Conservation (phyloP, 2,113 vertebrate species). For the Haemorhous mexicanus region DNA sequence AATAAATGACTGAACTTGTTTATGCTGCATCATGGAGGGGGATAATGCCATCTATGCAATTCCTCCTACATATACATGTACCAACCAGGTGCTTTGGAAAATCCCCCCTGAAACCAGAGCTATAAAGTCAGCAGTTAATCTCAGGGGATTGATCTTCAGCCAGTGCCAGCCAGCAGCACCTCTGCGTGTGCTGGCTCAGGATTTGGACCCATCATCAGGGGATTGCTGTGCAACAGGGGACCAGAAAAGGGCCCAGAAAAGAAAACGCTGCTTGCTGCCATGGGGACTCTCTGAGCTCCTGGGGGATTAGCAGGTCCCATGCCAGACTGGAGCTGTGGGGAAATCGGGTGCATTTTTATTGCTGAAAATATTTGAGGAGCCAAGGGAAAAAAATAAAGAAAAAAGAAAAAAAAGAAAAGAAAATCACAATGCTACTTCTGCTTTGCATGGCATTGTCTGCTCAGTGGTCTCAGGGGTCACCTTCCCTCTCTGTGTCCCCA, state of each 20-base stretch:
- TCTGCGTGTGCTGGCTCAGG: not conserved
- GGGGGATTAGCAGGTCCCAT: not conserved
- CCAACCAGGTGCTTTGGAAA: not conserved
- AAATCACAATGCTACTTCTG: not conserved
- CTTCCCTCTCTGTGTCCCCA: not conserved
- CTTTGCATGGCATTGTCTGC: not conserved
- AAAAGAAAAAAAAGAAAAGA: rapidly evolving
- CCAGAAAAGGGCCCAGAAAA: not conserved
- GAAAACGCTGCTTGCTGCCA: rapidly evolving
- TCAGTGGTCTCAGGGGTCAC: not conserved
- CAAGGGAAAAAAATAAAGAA: not conserved
- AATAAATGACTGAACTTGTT: not conserved
- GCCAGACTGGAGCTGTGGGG: not conserved
- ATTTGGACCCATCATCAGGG: not conserved
- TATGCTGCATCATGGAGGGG: not conserved
- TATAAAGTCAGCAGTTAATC: not conserved
- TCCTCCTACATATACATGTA: not conserved
- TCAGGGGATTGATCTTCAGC: not conserved
- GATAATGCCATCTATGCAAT: not conserved
- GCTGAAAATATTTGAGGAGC: not conserved
- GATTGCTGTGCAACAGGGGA: not conserved
- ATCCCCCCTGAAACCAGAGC: not conserved
- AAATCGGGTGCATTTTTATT: not conserved
- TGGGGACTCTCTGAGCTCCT: not conserved
- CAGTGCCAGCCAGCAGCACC: not conserved